Conservation (phyloP, 2,888 invertebrate species). For the Phaedon cochleariae region DNA sequence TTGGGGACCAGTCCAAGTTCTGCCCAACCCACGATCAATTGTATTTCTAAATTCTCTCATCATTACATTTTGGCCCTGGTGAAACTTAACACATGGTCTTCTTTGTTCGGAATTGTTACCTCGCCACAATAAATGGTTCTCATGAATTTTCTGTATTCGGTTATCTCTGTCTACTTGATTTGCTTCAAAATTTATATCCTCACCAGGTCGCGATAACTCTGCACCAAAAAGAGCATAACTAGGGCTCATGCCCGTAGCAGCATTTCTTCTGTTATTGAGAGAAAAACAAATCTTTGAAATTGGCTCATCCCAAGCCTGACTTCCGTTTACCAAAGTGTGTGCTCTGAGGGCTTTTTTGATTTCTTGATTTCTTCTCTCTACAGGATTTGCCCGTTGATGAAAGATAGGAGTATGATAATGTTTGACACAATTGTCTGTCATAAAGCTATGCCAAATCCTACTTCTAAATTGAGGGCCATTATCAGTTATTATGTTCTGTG, state of each 20-base stretch:
- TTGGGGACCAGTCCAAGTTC: neutral
- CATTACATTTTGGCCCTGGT: neutral
- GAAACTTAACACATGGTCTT: neutral
- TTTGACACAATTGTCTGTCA: neutral
- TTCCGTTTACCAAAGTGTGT: neutral
- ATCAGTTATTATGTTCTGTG: constrained; percentile 22
- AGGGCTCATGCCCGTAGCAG: neutral
- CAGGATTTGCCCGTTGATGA: neutral
- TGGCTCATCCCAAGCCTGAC: neutral
- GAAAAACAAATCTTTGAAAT: neutral
- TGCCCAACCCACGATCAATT: neutral
- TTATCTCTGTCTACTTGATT: neutral
- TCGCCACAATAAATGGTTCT: neutral
- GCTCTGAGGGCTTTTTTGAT: neutral
- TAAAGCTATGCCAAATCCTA: neutral
- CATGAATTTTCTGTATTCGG: neutral
- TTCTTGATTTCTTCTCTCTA: neutral
- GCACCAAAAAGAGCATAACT: neutral
- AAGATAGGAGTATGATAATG: neutral
- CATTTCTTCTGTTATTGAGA: neutral
- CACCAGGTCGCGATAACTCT: neutral
- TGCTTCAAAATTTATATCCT: neutral
- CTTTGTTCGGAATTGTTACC: neutral
- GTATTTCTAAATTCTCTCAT: neutral
- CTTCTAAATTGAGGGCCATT: constrained; percentile 15